A percentile compares a stretch with the other conserved stretches of the same genome.
phyloP scores from a whole-genome alignment of 2,797 vertebrate genomes.

The Forpus xanthops region DNA sequence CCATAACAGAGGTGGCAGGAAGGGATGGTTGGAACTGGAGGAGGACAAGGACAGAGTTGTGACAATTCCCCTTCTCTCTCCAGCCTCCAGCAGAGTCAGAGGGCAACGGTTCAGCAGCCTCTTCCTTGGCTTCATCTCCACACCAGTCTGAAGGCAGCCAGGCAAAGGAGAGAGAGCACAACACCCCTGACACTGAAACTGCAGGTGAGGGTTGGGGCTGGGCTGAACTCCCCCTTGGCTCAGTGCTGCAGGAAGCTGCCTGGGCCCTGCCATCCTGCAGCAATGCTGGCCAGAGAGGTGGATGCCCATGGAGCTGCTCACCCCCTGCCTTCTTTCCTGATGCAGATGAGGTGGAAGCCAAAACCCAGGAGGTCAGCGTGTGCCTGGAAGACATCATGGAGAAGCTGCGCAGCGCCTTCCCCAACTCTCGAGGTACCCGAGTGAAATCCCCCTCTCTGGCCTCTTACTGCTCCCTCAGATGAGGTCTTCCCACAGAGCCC shows the following conservation, averaged over 20 bases:
- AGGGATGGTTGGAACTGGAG: background rate
- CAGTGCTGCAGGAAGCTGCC: background rate
- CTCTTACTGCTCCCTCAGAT: slow-evolving; percentile 42
- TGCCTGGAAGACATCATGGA: slow-evolving; percentile 98
- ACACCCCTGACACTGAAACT: slow-evolving; percentile 89
- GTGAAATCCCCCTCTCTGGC: slow-evolving; percentile 56
- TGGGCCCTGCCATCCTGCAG: background rate
- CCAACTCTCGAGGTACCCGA: slow-evolving; percentile 78
- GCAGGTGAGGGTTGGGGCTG: slow-evolving; percentile 79
- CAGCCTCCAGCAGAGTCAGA: slow-evolving; percentile 91
- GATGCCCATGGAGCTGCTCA: background rate
- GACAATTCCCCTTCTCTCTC: background rate
- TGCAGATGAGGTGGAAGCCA: slow-evolving; percentile 87
- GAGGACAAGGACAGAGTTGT: background rate
- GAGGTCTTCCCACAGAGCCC: background rate
- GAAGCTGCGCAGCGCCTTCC: slow-evolving; percentile 95
- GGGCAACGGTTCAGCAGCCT: slow-evolving; percentile 85
- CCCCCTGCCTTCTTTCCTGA: background rate
- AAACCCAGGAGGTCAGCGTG: slow-evolving; percentile 88
- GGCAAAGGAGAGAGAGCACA: slow-evolving; percentile 81
- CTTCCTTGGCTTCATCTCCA: slow-evolving; percentile 86
- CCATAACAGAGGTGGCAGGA: background rate
- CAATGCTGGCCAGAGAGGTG: background rate
- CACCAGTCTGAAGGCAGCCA: slow-evolving; percentile 86
- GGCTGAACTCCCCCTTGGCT: background rate